Evolutionary conservation across 1,140 invertebrate genomes (phyloP), one percentile per base, ranked within the genome.

Genomic region (Idris sp.): DNA sequence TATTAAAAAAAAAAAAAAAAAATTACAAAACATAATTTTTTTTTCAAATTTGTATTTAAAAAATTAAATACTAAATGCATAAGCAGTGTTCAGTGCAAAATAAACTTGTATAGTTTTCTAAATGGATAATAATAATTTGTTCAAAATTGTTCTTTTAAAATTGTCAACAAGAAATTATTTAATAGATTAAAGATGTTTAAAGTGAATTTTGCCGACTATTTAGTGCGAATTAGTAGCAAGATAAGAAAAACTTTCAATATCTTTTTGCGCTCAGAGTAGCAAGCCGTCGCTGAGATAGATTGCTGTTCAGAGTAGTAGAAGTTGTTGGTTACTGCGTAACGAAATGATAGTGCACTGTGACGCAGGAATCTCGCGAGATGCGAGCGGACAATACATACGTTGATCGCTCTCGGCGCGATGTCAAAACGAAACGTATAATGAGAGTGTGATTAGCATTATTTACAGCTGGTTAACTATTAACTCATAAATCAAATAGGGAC

Each of bases 371-470:
- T 40, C 69, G 58, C 44, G 58, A 61, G 62, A 59, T 59, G 30
- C 61, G 58, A 38, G 26, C 59, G 79, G 80, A 85, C 83, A 85
- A 86, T 85, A 86, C 77, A 84, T 83, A 81, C 67, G 54, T 79
- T 54, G 74, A 54, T 74, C 54, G 49, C 28, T 67, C 62, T 49
- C 31, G 38, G 53, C 36, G 76, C 75, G 64, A 68, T 64, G 79
- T 59, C 69, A 73, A 65, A 62, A 74, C 62, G 67, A 79, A 84
- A 85, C 83, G 80, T 86, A 85, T 85, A 84, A 87, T 86, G 85
- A 86, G 84, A 84, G 83, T 84, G 81, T 87, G 85, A 87, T 87
- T 87, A 87, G 83, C 83, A 85, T 87, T 87, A 87, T 87, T 87
- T 87, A 87, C 83, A 83, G 79, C 78, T 82, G 79, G 84, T 86